Base-by-base conservation (phyloP, 2,113 vertebrate genomes). In the Sardina pilchardus region DNA sequence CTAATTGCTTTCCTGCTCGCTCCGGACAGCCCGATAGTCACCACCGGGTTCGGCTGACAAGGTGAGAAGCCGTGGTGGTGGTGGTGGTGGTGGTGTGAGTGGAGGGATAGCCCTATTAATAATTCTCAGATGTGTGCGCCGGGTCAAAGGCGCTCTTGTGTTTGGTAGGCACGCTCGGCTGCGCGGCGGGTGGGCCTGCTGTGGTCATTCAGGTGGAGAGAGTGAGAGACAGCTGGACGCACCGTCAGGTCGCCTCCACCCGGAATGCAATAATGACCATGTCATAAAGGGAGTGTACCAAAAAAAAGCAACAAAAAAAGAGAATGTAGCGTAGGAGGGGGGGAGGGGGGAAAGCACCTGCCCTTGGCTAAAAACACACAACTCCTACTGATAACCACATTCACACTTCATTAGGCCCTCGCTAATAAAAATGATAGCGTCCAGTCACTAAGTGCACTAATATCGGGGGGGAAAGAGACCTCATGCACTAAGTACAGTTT, bases 221-320 rank as follows among this genome's bases (percentile, higher is more conserved):
- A 90, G 87, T 88, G 86, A 90, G 87, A 78, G 71, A 78, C 71
- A 34, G 34, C 71, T 78, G 71, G 71, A 78, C 71, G 88, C 87
- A 85, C 88, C n/a, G 86, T 84, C 87, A 86, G 90, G 85, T 86
- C 7, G 43, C 83, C 87, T 81, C 88, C 10, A 89, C 86, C 53
- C 86, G 88, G 88, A 93, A 93, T 91, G 92, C 88, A 93, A 92
- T 93, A 94, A 94, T 85, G 89, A 89, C 59, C 84, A 78, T 81
- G 87, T 92, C 89, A 92, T 91, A 91, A 91, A 92, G 89, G 89
- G 45, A 0, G 86, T 89, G 36, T 17, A 30, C 30, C 26, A 36
- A 17, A 53, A 43, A 44, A 36, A 42, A 45, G 42, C 0, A 47
- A 26, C 30, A 3, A 24, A 34, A 12, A 59, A 0, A 6, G 4